These are phyloP conservation scores for Blomia tropicalis DNA, from an alignment of 2,888 invertebrate species.

Conservation along the genomic window DNA sequence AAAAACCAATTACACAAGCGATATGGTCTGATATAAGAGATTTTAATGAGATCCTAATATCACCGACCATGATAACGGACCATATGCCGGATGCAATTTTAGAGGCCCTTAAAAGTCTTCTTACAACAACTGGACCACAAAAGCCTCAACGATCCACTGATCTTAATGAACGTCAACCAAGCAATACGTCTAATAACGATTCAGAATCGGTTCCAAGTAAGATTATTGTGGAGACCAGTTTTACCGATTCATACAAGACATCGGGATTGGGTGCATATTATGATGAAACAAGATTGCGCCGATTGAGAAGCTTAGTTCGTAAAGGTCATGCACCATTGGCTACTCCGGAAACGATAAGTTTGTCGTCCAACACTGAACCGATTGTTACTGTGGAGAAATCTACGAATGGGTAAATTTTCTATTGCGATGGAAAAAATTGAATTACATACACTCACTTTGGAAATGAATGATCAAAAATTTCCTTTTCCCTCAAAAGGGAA, in stretches of 20 bases:
- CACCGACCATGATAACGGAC: constrained; percentile 73
- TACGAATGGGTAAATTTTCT: too few species aligned
- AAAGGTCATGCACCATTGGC: constrained; percentile 7
- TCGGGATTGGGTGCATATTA: background rate
- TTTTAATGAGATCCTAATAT: constrained; percentile 71
- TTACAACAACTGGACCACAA: constrained; percentile 51
- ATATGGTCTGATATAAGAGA: constrained; percentile 67
- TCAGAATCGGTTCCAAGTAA: constrained; percentile 38
- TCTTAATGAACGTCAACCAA: constrained; percentile 31
- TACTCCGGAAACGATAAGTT: background rate
- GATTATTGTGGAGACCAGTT: constrained; percentile 56
- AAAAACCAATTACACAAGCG: constrained; percentile 68
- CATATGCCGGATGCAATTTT: constrained; percentile 77
- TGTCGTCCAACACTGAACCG: background rate
- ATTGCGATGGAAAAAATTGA: too few species aligned
- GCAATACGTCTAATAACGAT: constrained; percentile 26
- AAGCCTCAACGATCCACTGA: constrained; percentile 50
- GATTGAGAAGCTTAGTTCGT: background rate
- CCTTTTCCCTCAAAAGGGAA: too few species aligned
- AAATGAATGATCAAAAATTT: too few species aligned
- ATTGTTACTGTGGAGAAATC: background rate
- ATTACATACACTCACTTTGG: too few species aligned
- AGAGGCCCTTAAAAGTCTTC: constrained; percentile 56
- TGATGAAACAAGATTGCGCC: background rate
- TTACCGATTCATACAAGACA: constrained; percentile 44